phyloP scores from a whole-genome alignment of 2,113 vertebrate species.

The Nothocercus nigrocapillus region DNA sequence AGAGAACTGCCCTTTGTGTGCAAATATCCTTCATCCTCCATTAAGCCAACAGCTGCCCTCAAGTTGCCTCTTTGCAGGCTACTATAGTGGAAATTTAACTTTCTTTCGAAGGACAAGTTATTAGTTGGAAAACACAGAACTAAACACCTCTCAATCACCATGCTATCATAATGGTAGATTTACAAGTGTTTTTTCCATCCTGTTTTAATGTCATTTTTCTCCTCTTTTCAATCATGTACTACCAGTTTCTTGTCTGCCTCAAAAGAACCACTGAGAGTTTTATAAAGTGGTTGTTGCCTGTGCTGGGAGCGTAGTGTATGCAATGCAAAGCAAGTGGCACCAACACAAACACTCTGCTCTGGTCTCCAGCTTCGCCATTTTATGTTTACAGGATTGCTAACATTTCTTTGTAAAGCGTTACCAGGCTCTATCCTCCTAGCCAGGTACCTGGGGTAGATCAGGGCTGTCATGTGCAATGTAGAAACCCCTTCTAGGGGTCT shows the following conservation, averaged over 20 bases:
- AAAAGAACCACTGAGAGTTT: not conserved
- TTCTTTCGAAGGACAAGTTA: conserved; percentile 18
- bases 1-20: not conserved
- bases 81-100: not conserved
- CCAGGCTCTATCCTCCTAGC: not conserved
- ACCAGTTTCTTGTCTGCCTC: not conserved
- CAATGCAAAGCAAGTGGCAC: not conserved
- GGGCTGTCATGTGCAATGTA: not conserved
- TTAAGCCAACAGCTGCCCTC: not conserved
- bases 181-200: not conserved
- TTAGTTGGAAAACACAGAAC: not conserved
- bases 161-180: not conserved
- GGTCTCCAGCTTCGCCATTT: not conserved
- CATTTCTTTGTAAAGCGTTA: not conserved
- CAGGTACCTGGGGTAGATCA: not conserved
- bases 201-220: not conserved
- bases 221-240: not conserved
- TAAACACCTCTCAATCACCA: not conserved
- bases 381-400: not conserved
- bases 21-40: not conserved
- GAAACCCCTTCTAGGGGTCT: not conserved
- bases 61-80: not conserved
- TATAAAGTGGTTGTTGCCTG: not conserved
- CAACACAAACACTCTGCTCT: not conserved
- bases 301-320: not conserved